A percentile compares a stretch with the other conserved stretches of the same genome.
Evolutionary conservation across 2,797 vertebrate species (phyloP).

Genomic region (Hippoglossus hippoglossus): DNA sequence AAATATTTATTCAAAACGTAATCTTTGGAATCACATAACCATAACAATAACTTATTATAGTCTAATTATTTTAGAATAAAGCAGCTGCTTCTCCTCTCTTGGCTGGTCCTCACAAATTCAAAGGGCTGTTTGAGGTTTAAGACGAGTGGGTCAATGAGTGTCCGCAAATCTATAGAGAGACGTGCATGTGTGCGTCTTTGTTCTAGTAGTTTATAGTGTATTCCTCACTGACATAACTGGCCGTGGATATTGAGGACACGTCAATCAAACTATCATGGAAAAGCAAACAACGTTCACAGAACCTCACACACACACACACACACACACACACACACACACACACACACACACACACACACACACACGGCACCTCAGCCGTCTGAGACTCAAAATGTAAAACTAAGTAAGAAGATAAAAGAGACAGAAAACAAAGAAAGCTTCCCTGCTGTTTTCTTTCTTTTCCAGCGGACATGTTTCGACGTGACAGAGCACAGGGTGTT

Average conservation of each 20-base stretch:
- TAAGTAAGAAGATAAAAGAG: not conserved
- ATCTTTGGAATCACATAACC: not conserved
- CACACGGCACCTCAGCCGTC: slow-evolving; percentile 1
- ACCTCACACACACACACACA: not conserved
- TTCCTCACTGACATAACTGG: slow-evolving; percentile 6
- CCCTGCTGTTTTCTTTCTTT: not conserved
- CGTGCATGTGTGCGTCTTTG: not conserved
- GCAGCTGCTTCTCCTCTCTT: too few species aligned
- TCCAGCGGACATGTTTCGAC: slow-evolving; percentile 23
- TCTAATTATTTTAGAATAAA: too few species aligned
- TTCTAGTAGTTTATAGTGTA: not conserved
- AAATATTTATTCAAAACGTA: not conserved
- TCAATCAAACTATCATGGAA: slow-evolving; percentile 57
- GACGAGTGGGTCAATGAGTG: too few species aligned
- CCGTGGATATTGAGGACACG: slow-evolving; percentile 22
- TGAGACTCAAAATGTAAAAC: not conserved
- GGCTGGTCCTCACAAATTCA: too few species aligned
- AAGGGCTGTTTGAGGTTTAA: too few species aligned
- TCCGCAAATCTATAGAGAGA: too few species aligned
- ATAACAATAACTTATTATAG: too few species aligned
- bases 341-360: not conserved
- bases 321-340: not conserved
- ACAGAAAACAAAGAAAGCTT: too few species aligned
- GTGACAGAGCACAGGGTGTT: not conserved
- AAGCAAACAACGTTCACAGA: slow-evolving; percentile 57